Conservation (phyloP, 2,888 invertebrate species). For the Cataglyphis altisquamis region DNA sequence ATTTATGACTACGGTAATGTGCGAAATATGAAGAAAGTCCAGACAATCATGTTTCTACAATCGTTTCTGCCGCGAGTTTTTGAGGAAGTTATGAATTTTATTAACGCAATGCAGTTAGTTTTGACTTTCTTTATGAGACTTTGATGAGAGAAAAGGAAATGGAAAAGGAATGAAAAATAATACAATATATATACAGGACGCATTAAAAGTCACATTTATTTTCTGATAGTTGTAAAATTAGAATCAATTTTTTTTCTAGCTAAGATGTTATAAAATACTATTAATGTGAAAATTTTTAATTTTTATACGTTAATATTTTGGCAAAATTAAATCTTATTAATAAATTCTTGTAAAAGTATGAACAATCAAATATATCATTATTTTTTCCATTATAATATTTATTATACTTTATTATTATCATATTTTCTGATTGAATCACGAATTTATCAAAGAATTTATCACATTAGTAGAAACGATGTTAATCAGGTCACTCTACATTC, state of each 20-base stretch:
- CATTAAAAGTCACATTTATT: slow-evolving; percentile 8
- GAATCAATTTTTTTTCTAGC: neutral
- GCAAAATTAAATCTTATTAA: neutral
- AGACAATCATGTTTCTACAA: slow-evolving; percentile 45
- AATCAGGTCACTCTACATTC: slow-evolving; percentile 3
- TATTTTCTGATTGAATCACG: neutral
- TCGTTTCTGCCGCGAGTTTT: slow-evolving; percentile 23
- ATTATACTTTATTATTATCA: neutral
- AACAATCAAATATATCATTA: neutral
- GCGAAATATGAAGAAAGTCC: slow-evolving; percentile 57
- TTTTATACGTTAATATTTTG: neutral
- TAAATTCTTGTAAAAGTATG: slow-evolving; percentile 4
- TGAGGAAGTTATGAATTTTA: slow-evolving; percentile 45
- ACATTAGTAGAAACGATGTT: slow-evolving; percentile 2
- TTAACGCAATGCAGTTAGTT: slow-evolving; percentile 44
- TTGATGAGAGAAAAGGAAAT: slow-evolving; percentile 6
- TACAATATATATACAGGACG: neutral
- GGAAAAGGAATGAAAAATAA: slow-evolving; percentile 11
- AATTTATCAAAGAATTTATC: neutral
- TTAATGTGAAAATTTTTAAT: neutral
- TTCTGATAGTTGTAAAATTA: neutral
- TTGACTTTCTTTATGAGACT: slow-evolving; percentile 43
- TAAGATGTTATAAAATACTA: neutral
- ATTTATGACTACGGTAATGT: slow-evolving; percentile 65
- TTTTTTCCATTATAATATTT: neutral